phyloP scores from a whole-genome alignment of 2,113 vertebrate species.

The Engystomops pustulosus region DNA sequence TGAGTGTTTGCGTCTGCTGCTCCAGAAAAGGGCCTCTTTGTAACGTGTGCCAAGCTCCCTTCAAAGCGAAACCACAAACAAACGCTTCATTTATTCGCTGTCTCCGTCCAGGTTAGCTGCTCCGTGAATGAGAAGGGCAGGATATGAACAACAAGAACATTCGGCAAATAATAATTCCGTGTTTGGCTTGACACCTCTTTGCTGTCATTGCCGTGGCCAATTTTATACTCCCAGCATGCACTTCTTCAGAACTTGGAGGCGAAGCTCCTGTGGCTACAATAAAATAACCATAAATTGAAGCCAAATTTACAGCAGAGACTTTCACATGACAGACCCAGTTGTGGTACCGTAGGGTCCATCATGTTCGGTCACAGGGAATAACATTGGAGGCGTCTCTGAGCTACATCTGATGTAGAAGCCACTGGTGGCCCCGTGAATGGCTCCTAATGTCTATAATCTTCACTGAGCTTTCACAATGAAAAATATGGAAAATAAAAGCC shows the following conservation, averaged over 20 bases:
- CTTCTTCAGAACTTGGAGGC: background rate
- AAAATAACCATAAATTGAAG: background rate
- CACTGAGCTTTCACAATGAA: no score
- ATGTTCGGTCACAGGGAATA: no score
- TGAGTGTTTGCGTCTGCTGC: constrained; percentile 53
- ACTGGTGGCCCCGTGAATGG: no score
- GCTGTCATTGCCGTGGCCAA: background rate
- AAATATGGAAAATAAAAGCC: no score
- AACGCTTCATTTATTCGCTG: constrained; percentile 48
- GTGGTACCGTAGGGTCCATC: no score
- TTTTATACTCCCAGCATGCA: background rate
- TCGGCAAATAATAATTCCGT: constrained; percentile 4
- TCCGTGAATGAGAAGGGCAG: constrained; percentile 22
- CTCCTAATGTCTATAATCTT: no score
- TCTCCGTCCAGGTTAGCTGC: constrained; percentile 53
- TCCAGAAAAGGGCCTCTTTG: constrained; percentile 49
- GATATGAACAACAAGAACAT: background rate
- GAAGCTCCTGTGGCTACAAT: background rate
- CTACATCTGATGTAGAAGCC: no score
- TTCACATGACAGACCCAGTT: no score
- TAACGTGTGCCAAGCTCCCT: constrained; percentile 52
- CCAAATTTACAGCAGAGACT: no score
- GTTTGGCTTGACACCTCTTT: background rate
- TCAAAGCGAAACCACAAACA: constrained; percentile 53
- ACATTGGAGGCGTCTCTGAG: no score